Conservation (phyloP, 2,888 invertebrate genomes). For the Clitarchus hookeri region DNA sequence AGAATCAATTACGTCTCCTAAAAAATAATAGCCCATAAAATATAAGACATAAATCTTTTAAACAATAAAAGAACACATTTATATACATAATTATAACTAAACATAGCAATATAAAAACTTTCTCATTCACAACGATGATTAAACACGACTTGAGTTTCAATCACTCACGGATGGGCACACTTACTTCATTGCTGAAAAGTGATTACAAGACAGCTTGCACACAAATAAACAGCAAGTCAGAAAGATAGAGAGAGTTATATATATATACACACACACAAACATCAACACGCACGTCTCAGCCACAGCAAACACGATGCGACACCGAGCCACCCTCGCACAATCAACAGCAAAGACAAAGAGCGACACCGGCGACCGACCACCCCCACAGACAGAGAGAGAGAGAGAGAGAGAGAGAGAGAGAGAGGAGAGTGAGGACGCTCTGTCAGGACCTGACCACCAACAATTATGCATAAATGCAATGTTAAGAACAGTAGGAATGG, state of each 20-base stretch:
- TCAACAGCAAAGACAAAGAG: background rate
- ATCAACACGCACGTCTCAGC: slow-evolving; percentile 9
- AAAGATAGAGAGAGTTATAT: slow-evolving; percentile 33
- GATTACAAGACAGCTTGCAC: background rate
- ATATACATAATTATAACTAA: slow-evolving; percentile 36
- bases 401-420: background rate
- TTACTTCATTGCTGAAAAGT: background rate
- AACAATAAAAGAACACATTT: slow-evolving; percentile 38
- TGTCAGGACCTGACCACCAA: background rate
- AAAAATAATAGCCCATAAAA: slow-evolving; percentile 39
- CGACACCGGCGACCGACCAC: too few species aligned
- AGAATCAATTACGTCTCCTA: slow-evolving; percentile 37
- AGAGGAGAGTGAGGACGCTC: background rate
- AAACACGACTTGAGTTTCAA: slow-evolving; percentile 40
- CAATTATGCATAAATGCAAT: slow-evolving; percentile 9
- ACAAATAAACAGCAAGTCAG: background rate
- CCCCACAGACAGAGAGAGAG: too few species aligned
- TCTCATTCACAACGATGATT: slow-evolving; percentile 43
- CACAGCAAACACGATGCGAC: background rate
- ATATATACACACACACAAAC: slow-evolving; percentile 36
- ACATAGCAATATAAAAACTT: slow-evolving; percentile 44
- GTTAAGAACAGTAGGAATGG: slow-evolving; percentile 5
- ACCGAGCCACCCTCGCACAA: background rate
- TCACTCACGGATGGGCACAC: slow-evolving; percentile 38
- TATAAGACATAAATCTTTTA: slow-evolving; percentile 36